Conservation (phyloP, 1,140 invertebrate species). For the Trypoxylus dichotomus region DNA sequence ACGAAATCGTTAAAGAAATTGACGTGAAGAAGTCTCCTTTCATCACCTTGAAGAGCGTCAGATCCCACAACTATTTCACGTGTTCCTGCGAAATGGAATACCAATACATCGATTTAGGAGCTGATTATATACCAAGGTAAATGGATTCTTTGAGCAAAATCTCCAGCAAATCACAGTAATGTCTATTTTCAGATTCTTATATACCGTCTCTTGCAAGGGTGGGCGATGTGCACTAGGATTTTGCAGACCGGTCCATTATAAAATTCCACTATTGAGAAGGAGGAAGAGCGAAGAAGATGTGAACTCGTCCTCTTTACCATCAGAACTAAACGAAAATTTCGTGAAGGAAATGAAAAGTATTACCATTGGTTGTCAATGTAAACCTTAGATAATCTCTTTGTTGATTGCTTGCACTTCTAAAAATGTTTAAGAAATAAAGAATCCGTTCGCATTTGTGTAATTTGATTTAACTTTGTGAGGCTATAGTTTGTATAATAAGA, state of each 20-base stretch:
- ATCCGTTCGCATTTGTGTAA: not conserved
- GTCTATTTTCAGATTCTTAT: constrained; percentile 35
- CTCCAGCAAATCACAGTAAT: not conserved
- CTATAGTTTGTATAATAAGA: too few relatives aligned
- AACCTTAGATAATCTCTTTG: constrained; percentile 1
- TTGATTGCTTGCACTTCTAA: not conserved
- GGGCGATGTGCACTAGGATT: constrained; percentile 29
- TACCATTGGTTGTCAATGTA: constrained; percentile 43
- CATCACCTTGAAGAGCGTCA: not conserved
- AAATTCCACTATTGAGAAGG: constrained; percentile 40
- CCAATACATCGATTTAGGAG: not conserved
- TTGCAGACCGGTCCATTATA: constrained; percentile 38
- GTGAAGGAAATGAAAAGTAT: constrained; percentile 36
- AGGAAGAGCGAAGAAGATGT: constrained; percentile 24
- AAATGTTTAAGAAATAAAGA: constrained; percentile 24
- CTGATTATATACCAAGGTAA: not conserved
- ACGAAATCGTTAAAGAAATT: not conserved
- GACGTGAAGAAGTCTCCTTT: not conserved
- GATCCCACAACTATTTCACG: not conserved
- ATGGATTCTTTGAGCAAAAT: not conserved
- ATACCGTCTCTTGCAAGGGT: constrained; percentile 35
- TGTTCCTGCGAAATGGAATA: not conserved
- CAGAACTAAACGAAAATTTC: constrained; percentile 37
- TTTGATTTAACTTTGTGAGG: not conserved
- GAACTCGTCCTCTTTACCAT: constrained; percentile 30